Evolutionary conservation across 2,113 vertebrate species (phyloP), one percentile per base, ranked within the genome.

Genomic region (Syrmaticus mikado): DNA sequence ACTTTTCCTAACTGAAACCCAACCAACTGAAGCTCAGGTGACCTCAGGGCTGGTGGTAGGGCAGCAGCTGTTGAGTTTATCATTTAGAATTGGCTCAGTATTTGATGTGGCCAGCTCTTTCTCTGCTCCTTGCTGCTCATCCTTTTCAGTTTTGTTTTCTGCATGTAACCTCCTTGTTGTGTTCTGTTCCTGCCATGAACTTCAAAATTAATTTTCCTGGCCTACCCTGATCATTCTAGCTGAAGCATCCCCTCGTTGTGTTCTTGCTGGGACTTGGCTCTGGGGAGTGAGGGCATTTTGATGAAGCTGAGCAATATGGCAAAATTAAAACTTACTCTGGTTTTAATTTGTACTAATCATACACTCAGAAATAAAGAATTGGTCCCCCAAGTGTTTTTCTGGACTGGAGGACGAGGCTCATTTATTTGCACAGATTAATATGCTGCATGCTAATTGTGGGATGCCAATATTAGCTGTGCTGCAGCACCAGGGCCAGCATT

Each of bases 271-370:
- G 71, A 74, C 64, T 70, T 85, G 77, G 65, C 94, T 92, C 94
- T 71, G 41, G 86, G 90, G 93, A 38, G 74, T 76, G 68, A 76
- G 88, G 24, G 58, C 65, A 17, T 90, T 82, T 88, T 77, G 93
- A 94, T 95, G 93, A 93, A 85, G 81, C 74, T 40, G 78, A 76
- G 55, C 53, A n/a, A 85, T 94, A 43, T 80, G 78, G 71, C 25
- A 27, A 91, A 96, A 88, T 93, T 92, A 77, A 90, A 97, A 89
- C 77, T 95, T 92, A 89, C 94, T 95, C 38, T 80, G 77, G 55
- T 68, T 96, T 96, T 96, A 97, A 96, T 96, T 87, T 95, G 90
- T 90, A 94, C 88, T 96, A 97, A 96, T 96, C 86, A 79, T 45
- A 17, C 66, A 40, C 79, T 97, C 27, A 13, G 87, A 93, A 95